Evolutionary conservation across 2,797 vertebrate species (phyloP), one percentile per base, ranked within the genome.

Genomic region (Florisuga fusca): DNA sequence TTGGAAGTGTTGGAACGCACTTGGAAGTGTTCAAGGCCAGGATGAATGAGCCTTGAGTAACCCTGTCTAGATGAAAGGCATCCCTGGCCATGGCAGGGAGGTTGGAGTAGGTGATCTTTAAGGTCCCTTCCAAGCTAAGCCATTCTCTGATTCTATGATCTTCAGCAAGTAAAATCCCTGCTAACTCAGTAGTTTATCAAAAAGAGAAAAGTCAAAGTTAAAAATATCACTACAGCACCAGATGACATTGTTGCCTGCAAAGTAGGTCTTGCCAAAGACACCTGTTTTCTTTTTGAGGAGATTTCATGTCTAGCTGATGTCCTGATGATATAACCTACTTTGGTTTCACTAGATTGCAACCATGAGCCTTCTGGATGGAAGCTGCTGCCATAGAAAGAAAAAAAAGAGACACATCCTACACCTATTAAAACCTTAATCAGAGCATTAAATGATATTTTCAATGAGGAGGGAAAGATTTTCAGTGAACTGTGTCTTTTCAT

Each of bases 231-330:
- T 36, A 8, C 23, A 41, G 25, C 26, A 54, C 16, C 48, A 87
- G 38, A 86, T 79, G 80, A 84, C 76, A 73, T 68, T 85, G 74
- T 67, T 95, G 51, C 23, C 9, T 51, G 27, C 27, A 73, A 96
- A 95, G 83, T 31, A 95, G 63, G 85, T 79, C 85, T 96, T 0
- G 0, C 82, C 66, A 90, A 79, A 90, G 59, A 73, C 94, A 82
- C 8, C 21, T 87, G 48, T 57, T 84, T 41, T 80, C 12, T 86
- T 46, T 73, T 67, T 10, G 29, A 61, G 43, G 57, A 82, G 31
- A 36, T 73, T 84, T 93, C 54, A 34, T 25, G 48, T 84, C 71
- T 95, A 74, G 12, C 23, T 69, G 79, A 45, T 62, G 51, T 59
- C n/a, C 55, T 5, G 29, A 33, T 69, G 74, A 84, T 46, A 57